Percentiles rank a stretch among this genome's conserved stretches.
phyloP scores from a whole-genome alignment of 2,113 vertebrate genomes.

The Globicephala melas region DNA sequence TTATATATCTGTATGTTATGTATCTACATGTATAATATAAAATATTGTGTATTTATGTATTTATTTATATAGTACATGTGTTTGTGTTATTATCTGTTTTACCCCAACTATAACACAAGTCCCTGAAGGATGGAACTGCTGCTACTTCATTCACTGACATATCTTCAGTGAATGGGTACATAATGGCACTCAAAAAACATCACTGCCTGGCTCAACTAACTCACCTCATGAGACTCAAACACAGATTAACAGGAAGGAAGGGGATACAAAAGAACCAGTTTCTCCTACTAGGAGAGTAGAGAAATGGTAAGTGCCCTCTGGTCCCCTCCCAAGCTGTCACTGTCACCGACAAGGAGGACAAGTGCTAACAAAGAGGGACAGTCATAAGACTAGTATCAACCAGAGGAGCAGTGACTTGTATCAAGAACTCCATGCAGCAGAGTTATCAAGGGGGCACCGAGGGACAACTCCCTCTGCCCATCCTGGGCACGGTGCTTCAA shows the following conservation, averaged over 20 bases:
- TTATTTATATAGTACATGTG: neutral
- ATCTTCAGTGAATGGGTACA: neutral
- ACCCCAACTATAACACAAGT: neutral
- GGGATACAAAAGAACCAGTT: neutral
- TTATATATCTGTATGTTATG: neutral
- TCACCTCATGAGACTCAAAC: neutral
- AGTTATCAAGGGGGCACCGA: too few relatives aligned
- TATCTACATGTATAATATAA: neutral
- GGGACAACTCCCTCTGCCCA: fast-evolving
- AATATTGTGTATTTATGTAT: neutral
- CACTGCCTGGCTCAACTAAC: neutral
- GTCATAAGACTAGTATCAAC: neutral
- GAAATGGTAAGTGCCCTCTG: neutral
- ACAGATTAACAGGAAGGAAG: neutral
- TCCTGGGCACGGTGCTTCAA: fast-evolving
- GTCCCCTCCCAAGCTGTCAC: neutral
- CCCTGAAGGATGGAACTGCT: neutral
- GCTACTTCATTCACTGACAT: neutral
- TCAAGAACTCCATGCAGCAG: fast-evolving
- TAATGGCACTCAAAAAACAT: neutral
- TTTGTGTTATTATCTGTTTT: neutral
- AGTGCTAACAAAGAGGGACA: neutral
- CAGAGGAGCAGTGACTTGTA: neutral
- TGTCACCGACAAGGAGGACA: neutral
- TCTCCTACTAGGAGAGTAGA: neutral